Conservation (phyloP, 2,113 vertebrate species). For the Tursiops truncatus region DNA sequence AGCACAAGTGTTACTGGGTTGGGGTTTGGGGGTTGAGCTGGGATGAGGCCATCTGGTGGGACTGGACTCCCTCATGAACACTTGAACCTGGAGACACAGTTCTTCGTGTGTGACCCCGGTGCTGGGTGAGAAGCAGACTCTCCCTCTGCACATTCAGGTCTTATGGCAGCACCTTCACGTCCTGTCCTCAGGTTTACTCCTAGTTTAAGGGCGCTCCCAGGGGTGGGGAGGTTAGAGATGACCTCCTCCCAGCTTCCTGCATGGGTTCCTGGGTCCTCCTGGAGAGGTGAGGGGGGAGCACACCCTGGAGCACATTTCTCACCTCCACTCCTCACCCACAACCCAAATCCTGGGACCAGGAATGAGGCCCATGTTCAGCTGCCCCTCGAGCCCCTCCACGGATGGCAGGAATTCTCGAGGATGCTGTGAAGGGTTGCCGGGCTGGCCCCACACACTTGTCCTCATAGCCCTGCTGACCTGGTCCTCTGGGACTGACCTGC, state of each 20-base stretch:
- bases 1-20: neutral
- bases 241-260: neutral
- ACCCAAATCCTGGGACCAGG: neutral
- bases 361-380: neutral
- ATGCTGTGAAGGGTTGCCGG: rapidly evolving
- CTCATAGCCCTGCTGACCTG: neutral
- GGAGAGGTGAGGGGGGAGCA: no score
- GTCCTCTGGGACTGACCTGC: neutral
- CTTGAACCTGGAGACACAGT: neutral
- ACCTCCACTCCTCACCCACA: neutral
- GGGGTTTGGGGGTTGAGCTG: neutral
- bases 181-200: neutral
- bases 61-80: rapidly evolving
- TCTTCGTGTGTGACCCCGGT: rapidly evolving
- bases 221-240: neutral
- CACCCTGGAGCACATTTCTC: neutral
- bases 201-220: no score
- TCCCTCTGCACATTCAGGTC: neutral
- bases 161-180: rapidly evolving
- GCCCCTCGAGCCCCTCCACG: neutral
- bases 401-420: neutral
- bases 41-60: neutral
- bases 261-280: rapidly evolving
- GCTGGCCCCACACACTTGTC: neutral
- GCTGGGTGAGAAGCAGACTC: neutral